Conservation (phyloP, 2,113 vertebrate species). For the Pseudorhombus dupliciocellatus region DNA sequence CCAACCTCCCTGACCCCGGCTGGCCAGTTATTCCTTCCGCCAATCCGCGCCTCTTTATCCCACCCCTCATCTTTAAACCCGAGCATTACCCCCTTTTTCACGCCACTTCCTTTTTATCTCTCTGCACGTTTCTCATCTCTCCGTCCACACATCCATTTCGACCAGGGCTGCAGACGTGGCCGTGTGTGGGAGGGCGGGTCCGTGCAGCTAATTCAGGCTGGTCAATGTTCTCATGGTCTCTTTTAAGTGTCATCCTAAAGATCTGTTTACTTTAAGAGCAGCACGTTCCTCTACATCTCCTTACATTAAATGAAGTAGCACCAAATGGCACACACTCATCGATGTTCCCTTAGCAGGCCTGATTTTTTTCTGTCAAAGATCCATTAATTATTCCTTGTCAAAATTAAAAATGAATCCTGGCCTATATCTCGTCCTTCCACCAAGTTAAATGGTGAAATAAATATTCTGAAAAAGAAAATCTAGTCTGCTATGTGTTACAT, state of each 20-base stretch:
- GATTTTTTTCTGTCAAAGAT: not conserved
- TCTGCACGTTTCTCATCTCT: not conserved
- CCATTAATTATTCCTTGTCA: not conserved
- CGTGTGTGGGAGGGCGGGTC: conserved; percentile 29
- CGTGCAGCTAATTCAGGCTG: not conserved
- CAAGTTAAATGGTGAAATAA: not conserved
- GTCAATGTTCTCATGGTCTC: not conserved
- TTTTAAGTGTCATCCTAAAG: conserved; percentile 15
- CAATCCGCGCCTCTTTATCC: conserved; percentile 4
- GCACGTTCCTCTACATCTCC: no score
- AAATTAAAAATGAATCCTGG: not conserved
- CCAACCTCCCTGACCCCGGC: conserved; percentile 18
- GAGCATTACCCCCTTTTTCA: conserved; percentile 10
- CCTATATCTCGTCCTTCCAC: not conserved
- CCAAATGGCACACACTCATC: no score
- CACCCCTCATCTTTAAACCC: conserved; percentile 25
- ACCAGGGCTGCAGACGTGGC: conserved; percentile 22
- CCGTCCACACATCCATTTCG: conserved; percentile 21
- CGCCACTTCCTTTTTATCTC: not conserved
- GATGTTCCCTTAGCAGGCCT: no score
- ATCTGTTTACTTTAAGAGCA: conserved; percentile 1
- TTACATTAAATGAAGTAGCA: no score
- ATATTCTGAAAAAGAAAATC: not conserved
- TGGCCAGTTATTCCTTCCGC: not conserved
- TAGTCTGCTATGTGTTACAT: conserved; percentile 1